Evolutionary conservation across 2,113 vertebrate species (phyloP).

Genomic region (Chamaea fasciata): DNA sequence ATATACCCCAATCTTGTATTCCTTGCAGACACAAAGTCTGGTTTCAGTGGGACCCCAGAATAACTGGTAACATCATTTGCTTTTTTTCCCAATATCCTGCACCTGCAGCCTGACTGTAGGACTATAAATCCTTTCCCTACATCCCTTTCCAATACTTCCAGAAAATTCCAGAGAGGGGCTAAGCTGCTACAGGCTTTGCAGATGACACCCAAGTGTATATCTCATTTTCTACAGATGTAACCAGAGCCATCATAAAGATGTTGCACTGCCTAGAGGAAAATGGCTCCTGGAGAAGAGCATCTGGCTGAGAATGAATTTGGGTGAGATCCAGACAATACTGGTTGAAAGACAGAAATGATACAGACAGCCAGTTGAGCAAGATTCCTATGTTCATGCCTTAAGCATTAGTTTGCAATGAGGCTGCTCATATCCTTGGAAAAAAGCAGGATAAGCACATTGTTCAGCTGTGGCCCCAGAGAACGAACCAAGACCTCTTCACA

Average conservation of each 20-base stretch:
- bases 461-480: neutral
- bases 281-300: conserved; percentile 37
- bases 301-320: conserved; percentile 29
- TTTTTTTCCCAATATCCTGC: neutral
- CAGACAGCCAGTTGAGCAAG: neutral
- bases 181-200: neutral
- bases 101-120: neutral
- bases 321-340: neutral
- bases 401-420: neutral
- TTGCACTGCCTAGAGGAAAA: conserved; percentile 21
- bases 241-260: conserved; percentile 11
- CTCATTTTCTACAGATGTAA: conserved; percentile 37
- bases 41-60: neutral
- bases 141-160: neutral
- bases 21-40: neutral
- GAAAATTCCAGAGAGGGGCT: neutral
- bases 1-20: neutral
- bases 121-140: neutral
- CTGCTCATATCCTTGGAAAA: neutral
- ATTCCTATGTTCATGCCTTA: neutral
- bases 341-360: conserved; percentile 23
- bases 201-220: conserved; percentile 32
- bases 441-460: neutral
- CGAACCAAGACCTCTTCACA: neutral
- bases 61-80: neutral